A percentile compares a stretch with the other conserved stretches of the same genome.
phyloP scores from a whole-genome alignment of 2,113 vertebrate genomes.

The Aegithalos caudatus region DNA sequence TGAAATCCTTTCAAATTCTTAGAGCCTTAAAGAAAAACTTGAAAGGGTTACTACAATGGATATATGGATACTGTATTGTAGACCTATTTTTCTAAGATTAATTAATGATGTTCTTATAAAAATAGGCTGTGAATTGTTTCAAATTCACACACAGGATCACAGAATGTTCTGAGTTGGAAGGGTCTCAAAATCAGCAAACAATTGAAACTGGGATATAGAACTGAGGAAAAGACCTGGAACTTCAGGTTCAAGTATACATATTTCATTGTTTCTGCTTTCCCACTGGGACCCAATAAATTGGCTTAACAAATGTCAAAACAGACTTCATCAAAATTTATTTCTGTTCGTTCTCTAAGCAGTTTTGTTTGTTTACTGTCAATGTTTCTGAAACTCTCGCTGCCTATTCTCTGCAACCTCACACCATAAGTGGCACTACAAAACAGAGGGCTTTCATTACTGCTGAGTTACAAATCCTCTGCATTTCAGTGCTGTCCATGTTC shows the following conservation, averaged over 20 bases:
- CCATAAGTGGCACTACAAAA: background rate
- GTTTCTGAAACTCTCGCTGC: background rate
- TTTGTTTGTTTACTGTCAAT: background rate
- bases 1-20: background rate
- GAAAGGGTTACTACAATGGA: background rate
- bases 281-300: background rate
- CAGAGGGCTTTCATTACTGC: background rate
- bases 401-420: background rate
- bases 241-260: rapidly evolving
- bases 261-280: background rate
- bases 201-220: background rate
- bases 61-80: background rate
- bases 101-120: background rate
- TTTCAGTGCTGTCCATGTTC: background rate
- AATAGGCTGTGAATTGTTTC: background rate
- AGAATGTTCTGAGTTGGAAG: background rate
- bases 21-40: background rate
- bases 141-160: background rate
- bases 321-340: background rate
- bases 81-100: background rate
- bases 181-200: background rate
- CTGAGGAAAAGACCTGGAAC: background rate
- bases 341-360: background rate
- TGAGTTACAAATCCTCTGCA: background rate
- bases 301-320: background rate